phyloP scores from a whole-genome alignment of 2,113 vertebrate species.

The Romanogobio albipinnatus region DNA sequence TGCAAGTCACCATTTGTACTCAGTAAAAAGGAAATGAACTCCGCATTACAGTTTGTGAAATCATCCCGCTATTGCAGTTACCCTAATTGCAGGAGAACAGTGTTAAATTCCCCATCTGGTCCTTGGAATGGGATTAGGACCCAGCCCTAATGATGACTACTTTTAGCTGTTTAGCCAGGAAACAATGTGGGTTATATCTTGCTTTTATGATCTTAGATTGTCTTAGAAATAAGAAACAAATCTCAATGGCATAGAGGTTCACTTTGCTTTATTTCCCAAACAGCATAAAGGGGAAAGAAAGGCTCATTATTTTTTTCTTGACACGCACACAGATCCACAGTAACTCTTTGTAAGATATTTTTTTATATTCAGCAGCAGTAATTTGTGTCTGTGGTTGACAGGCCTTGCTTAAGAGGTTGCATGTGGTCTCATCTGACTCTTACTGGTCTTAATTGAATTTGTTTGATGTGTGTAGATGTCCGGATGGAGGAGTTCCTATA shows the following conservation, averaged over 20 bases:
- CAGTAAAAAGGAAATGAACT: not conserved
- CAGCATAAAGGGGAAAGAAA: not conserved
- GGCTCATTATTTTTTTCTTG: not conserved
- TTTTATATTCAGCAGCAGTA: not conserved
- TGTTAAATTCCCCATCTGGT: conserved; percentile 13
- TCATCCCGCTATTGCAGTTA: not conserved
- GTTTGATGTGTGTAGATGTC: conserved; percentile 79
- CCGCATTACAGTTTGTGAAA: not conserved
- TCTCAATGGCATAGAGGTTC: not conserved
- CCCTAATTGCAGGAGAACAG: not conserved
- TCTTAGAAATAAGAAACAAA: not conserved
- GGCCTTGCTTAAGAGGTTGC: conserved; percentile 21
- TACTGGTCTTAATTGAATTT: conserved; percentile 62
- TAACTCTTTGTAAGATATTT: not conserved
- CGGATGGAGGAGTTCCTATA: conserved; percentile 98
- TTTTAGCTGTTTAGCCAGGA: conserved; percentile 11
- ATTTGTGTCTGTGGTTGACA: not conserved
- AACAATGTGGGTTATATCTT: not conserved
- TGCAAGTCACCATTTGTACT: not conserved
- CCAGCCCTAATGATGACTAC: not conserved
- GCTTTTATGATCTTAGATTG: not conserved
- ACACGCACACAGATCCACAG: not conserved
- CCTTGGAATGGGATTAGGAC: not conserved
- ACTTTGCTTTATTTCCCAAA: not conserved
- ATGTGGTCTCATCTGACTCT: conserved; percentile 45